Percentiles rank a stretch among this genome's conserved stretches.
phyloP scores from a whole-genome alignment of 2,888 invertebrate genomes.

The Stenodera caucasica region DNA sequence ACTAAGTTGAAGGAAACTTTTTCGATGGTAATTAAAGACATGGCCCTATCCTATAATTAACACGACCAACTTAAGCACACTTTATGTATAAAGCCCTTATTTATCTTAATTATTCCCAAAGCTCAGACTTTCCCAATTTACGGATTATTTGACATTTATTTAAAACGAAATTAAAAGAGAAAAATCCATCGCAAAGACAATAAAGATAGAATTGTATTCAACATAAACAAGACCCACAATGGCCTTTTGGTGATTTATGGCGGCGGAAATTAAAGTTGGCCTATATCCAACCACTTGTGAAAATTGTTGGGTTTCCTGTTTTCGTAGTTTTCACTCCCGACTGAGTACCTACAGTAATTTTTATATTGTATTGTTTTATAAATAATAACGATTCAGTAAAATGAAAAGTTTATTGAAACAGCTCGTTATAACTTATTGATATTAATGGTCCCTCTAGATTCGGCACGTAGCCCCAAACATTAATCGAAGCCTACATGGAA shows the following conservation, averaged over 20 bases:
- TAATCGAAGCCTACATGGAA: constrained; percentile 31
- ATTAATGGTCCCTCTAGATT: constrained; percentile 25
- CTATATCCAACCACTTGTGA: constrained; percentile 6
- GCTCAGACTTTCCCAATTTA: constrained; percentile 21
- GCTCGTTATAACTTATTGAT: constrained; percentile 24
- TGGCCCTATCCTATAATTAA: constrained; percentile 20
- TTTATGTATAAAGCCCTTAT: constrained; percentile 21
- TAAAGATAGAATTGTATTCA: background rate
- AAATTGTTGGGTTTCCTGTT: constrained; percentile 6
- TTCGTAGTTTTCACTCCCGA: too few relatives aligned
- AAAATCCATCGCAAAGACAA: constrained; percentile 12
- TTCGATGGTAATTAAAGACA: constrained; percentile 25
- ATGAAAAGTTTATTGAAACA: constrained; percentile 17
- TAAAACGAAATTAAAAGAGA: background rate
- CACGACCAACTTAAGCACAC: constrained; percentile 24
- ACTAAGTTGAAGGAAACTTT: constrained; percentile 19
- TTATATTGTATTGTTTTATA: background rate
- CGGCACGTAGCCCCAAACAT: constrained; percentile 23
- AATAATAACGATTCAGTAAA: constrained; percentile 11
- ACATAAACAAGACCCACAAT: background rate
- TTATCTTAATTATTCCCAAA: constrained; percentile 25
- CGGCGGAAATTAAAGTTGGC: constrained; percentile 24
- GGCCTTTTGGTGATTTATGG: constrained; percentile 10
- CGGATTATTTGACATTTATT: constrained; percentile 15
- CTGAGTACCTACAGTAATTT: constrained; percentile 11